Conservation (phyloP, 2,113 vertebrate species). For the Hymenochirus boettgeri region DNA sequence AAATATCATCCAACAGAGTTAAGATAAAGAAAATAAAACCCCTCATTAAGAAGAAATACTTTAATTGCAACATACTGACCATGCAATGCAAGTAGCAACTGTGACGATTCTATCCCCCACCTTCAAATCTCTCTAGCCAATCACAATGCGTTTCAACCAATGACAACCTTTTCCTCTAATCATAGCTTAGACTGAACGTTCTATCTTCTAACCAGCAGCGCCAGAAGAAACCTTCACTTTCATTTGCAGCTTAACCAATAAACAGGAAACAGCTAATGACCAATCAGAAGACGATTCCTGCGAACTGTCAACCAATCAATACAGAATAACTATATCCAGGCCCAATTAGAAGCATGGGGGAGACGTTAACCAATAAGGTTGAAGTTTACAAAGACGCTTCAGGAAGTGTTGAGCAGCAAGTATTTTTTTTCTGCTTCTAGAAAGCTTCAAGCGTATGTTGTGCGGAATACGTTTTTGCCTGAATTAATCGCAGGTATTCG, state of each 20-base stretch:
- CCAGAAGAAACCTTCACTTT: neutral
- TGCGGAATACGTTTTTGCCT: too few relatives aligned
- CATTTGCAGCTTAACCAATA: neutral
- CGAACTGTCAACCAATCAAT: constrained; percentile 3
- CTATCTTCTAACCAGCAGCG: neutral
- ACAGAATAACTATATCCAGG: neutral
- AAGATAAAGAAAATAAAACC: too few relatives aligned
- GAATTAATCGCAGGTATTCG: too few relatives aligned
- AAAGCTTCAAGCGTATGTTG: too few relatives aligned
- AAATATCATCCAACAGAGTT: too few relatives aligned
- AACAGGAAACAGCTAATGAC: neutral
- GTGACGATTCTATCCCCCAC: too few relatives aligned
- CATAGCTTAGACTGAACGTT: neutral
- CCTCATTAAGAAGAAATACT: too few relatives aligned
- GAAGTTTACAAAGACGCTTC: neutral
- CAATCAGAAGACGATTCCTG: neutral
- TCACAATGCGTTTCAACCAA: neutral
- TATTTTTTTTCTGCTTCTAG: constrained; percentile 22
- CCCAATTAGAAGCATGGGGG: neutral
- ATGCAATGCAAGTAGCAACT: too few relatives aligned
- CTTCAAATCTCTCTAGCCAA: constrained; percentile 1
- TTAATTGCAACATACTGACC: too few relatives aligned
- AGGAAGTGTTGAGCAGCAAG: neutral
- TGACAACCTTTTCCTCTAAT: neutral
- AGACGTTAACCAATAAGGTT: too few relatives aligned